Percentiles rank a stretch among this genome's conserved stretches.
Conservation (phyloP, 2,113 vertebrate species). For the Hemiscyllium ocellatum region DNA sequence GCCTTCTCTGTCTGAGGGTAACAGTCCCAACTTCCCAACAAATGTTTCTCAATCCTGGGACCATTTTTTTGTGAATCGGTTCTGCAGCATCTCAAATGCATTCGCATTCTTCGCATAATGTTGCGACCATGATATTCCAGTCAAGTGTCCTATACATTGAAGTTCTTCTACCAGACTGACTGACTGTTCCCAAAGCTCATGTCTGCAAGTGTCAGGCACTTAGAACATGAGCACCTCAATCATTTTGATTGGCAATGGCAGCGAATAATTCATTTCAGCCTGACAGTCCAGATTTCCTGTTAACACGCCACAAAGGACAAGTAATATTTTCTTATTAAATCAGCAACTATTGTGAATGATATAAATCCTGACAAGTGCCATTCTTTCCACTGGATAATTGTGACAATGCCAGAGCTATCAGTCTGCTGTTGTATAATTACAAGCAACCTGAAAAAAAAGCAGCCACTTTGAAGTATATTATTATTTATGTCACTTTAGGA, state of each 20-base stretch:
- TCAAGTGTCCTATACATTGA: not conserved
- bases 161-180: not conserved
- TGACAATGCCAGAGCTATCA: not conserved
- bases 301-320: not conserved
- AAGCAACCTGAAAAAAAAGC: not conserved
- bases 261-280: not conserved
- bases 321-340: constrained; percentile 1
- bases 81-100: no score
- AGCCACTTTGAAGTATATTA: not conserved
- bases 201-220: not conserved
- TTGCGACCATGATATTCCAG: no score
- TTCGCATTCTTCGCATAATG: no score
- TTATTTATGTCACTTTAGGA: not conserved
- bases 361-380: not conserved
- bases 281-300: not conserved
- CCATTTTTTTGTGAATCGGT: no score
- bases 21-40: no score
- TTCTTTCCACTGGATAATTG: not conserved
- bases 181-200: not conserved
- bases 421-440: not conserved
- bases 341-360: not conserved
- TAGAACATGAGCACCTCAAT: not conserved
- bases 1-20: no score
- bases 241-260: not conserved
- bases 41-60: no score